phyloP scores from a whole-genome alignment of 2,797 vertebrate species.

The Paguma larvata region DNA sequence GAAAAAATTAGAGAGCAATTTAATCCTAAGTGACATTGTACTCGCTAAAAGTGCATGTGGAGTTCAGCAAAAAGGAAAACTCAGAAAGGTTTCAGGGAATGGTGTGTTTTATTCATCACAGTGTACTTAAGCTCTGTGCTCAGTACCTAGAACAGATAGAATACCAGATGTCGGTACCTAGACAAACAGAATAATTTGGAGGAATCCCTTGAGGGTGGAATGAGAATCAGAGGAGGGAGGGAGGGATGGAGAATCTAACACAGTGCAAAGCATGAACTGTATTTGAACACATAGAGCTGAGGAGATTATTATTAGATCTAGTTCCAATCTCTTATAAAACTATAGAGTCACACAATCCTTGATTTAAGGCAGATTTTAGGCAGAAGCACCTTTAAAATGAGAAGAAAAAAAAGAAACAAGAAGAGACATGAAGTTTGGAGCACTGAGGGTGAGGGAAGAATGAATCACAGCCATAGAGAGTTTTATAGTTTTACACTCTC shows the following conservation, averaged over 20 bases:
- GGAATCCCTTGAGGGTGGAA: not conserved
- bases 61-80: not conserved
- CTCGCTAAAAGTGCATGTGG: not conserved
- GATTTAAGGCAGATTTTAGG: not conserved
- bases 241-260: too few relatives aligned
- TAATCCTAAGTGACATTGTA: not conserved
- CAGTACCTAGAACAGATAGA: not conserved
- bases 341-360: not conserved
- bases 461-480: not conserved
- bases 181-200: conserved; percentile 1
- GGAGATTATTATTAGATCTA: not conserved
- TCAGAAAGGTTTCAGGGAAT: not conserved
- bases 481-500: not conserved
- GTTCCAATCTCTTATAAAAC: not conserved
- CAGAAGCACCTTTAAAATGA: not conserved
- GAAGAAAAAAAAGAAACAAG: too few relatives aligned
- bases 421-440: not conserved
- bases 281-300: not conserved
- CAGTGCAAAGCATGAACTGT: not conserved
- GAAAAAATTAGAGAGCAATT: not conserved
- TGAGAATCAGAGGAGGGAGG: not conserved
- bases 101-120: not conserved
- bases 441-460: not conserved
- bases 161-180: not conserved
- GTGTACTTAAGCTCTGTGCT: not conserved